Percentiles rank a stretch among this genome's conserved stretches.
These are phyloP conservation scores for Stenolophus ochropezus DNA, from an alignment of 2,888 invertebrate genomes.

Conservation along the genomic window DNA sequence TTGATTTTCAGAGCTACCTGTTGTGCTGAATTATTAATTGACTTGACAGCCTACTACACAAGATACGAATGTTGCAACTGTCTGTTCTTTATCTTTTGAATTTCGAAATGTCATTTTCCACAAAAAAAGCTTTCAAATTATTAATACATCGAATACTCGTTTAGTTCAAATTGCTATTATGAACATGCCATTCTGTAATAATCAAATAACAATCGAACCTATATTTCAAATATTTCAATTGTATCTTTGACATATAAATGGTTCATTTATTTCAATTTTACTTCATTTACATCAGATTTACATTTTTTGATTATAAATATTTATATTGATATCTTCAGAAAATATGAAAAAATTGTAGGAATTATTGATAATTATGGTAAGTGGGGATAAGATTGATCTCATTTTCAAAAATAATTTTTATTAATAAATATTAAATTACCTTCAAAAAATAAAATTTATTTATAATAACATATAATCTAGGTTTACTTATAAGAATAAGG, in stretches of 20 bases:
- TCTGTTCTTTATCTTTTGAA: not conserved
- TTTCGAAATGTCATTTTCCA: not conserved
- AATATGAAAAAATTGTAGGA: too few species aligned
- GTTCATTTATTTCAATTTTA: not conserved
- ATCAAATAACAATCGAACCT: not conserved
- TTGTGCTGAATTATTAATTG: not conserved
- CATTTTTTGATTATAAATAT: too few species aligned
- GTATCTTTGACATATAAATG: not conserved
- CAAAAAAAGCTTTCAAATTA: not conserved
- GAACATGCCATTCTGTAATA: not conserved
- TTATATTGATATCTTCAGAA: too few species aligned
- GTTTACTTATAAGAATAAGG: too few species aligned
- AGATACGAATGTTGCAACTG: not conserved
- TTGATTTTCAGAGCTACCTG: not conserved
- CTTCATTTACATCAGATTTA: too few species aligned
- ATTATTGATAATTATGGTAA: too few species aligned
- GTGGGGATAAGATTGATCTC: too few species aligned
- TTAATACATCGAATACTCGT: not conserved
- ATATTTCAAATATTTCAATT: not conserved
- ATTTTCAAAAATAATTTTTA: too few species aligned
- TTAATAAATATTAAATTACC: too few species aligned
- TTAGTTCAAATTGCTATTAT: not conserved
- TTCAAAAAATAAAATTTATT: too few species aligned
- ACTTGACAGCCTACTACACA: not conserved
- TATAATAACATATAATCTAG: too few species aligned